A percentile compares a stretch with the other conserved stretches of the same genome.
Evolutionary conservation across 2,797 vertebrate genomes (phyloP).

Genomic region (Acrossocheilus fasciatus): DNA sequence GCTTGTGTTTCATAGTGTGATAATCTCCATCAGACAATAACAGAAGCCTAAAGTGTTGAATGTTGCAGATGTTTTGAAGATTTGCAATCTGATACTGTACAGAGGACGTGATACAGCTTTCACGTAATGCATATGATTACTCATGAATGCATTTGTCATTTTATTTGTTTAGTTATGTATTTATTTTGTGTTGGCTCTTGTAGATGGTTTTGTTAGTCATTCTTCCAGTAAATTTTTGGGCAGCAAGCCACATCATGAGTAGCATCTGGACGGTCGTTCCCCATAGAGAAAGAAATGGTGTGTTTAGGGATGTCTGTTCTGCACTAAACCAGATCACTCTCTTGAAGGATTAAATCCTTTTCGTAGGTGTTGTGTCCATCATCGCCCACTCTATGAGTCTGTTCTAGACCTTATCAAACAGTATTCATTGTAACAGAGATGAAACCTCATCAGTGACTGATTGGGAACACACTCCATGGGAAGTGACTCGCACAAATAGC

Average conservation of each 20-base stretch:
- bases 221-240: slow-evolving; percentile 14
- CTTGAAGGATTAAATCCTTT: slow-evolving; percentile 7
- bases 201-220: slow-evolving; percentile 24
- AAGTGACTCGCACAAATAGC: not conserved
- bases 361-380: not conserved
- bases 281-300: not conserved
- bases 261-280: slow-evolving; percentile 23
- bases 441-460: not conserved
- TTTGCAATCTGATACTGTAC: not conserved
- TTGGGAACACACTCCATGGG: not conserved
- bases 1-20: slow-evolving; percentile 8
- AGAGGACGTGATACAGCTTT: not conserved
- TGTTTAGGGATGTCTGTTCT: slow-evolving; percentile 6
- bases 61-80: not conserved
- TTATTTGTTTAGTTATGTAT: not conserved
- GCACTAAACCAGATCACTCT: not conserved
- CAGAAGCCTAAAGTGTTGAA: not conserved
- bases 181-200: not conserved
- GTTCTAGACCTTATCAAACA: not conserved
- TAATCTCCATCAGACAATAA: slow-evolving; percentile 7
- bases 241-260: slow-evolving; percentile 4
- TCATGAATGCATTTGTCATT: not conserved
- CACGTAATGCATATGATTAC: no score
- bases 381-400: slow-evolving; percentile 8
- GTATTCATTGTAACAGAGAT: not conserved